A percentile compares a stretch with the other conserved stretches of the same genome.
Evolutionary conservation across 1,140 invertebrate species (phyloP).

Genomic region (Drosophila murphyi): DNA sequence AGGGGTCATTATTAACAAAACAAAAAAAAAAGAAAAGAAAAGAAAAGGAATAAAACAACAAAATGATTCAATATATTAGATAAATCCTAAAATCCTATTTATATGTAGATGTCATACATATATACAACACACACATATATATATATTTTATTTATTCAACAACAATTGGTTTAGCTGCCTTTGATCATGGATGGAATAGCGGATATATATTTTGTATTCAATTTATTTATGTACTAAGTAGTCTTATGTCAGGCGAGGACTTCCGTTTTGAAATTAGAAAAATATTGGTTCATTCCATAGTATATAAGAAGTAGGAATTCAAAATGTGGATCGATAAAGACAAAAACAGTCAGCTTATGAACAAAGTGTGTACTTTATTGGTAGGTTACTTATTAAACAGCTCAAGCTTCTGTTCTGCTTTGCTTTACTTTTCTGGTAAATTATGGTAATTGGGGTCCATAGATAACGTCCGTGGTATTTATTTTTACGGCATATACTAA

Average conservation of each 20-base stretch:
- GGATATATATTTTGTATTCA: conserved; percentile 48
- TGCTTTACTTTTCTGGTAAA: conserved; percentile 1
- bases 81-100: conserved; percentile 34
- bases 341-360: background rate
- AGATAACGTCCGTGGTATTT: background rate
- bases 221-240: conserved; percentile 42
- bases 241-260: conserved; percentile 26
- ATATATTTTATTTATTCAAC: conserved; percentile 20
- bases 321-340: conserved; percentile 7
- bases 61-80: conserved; percentile 39
- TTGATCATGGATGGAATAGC: conserved; percentile 26
- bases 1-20: conserved; percentile 29
- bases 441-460: conserved; percentile 8
- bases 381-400: background rate
- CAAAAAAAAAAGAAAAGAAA: conserved; percentile 20
- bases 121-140: conserved; percentile 8
- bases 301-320: conserved; percentile 45
- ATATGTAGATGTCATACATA: conserved; percentile 14
- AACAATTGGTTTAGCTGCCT: conserved; percentile 12
- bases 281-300: conserved; percentile 74
- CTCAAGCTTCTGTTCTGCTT: background rate
- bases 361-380: conserved; percentile 4
- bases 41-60: conserved; percentile 34
- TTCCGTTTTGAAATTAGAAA: conserved; percentile 32
- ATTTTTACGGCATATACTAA: conserved; percentile 5